phyloP scores from a whole-genome alignment of 2,113 vertebrate genomes.

The Rhinichthys klamathensis region DNA sequence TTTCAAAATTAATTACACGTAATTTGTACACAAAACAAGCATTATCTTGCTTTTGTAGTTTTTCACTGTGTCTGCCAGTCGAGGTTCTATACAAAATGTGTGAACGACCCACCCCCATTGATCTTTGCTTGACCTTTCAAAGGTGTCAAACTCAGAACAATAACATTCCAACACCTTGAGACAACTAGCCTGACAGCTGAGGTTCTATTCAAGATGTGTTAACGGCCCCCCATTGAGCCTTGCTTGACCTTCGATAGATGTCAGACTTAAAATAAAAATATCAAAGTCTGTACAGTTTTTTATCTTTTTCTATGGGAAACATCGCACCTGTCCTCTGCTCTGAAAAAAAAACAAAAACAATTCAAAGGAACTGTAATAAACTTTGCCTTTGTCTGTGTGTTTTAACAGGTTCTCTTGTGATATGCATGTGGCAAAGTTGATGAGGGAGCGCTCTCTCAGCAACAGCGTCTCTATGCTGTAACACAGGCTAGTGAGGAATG shows the following conservation, averaged over 20 bases:
- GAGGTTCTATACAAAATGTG: not conserved
- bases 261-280: too few relatives aligned
- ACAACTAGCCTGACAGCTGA: too few relatives aligned
- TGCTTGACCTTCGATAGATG: too few relatives aligned
- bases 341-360: too few relatives aligned
- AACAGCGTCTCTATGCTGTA: conserved; percentile 5
- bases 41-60: not conserved
- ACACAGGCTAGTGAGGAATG: not conserved
- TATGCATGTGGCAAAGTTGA: not conserved
- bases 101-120: not conserved
- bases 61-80: not conserved
- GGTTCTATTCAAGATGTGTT: too few relatives aligned
- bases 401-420: conserved; percentile 31
- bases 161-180: not conserved
- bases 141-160: not conserved
- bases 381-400: not conserved
- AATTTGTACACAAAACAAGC: not conserved
- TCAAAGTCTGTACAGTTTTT: too few relatives aligned
- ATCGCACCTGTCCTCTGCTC: too few relatives aligned
- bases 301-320: too few relatives aligned
- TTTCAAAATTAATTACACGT: not conserved
- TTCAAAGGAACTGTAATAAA: not conserved
- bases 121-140: not conserved
- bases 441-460: conserved; percentile 25
- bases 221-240: too few relatives aligned